Conservation (phyloP, 2,113 vertebrate species). For the Candoia aspera region DNA sequence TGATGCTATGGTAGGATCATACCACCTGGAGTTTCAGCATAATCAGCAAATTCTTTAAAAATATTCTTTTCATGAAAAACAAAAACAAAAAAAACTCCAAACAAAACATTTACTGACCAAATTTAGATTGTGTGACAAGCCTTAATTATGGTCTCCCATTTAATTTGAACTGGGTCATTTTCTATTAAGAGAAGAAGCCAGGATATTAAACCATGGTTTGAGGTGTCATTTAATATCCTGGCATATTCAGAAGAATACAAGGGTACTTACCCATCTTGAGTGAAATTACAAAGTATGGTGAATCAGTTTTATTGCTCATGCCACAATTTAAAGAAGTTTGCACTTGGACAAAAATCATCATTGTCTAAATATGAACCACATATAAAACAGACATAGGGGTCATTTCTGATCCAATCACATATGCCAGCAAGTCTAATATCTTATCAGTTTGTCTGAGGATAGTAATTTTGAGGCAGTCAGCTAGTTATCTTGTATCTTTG, state of each 20-base stretch:
- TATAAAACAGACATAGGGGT: background rate
- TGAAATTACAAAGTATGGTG: background rate
- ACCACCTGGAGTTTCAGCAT: background rate
- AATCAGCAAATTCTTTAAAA: background rate
- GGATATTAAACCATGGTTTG: background rate
- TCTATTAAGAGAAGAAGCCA: background rate
- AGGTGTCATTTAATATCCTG: background rate
- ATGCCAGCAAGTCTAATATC: background rate
- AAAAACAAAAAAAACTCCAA: background rate
- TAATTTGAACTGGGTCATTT: background rate
- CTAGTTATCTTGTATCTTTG: fast-evolving
- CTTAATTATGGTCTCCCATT: background rate
- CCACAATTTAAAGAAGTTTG: no score
- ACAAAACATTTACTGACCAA: background rate
- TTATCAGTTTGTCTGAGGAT: background rate
- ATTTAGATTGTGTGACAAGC: background rate
- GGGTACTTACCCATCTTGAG: background rate
- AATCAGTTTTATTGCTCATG: background rate
- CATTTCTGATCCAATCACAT: background rate
- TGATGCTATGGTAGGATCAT: background rate
- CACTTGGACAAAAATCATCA: background rate
- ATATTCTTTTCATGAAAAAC: background rate
- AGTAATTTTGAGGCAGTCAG: background rate
- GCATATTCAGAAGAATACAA: background rate
- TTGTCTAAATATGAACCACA: background rate